A percentile compares a stretch with the other conserved stretches of the same genome.
These are phyloP conservation scores for Epinephelus fuscoguttatus DNA, from an alignment of 2,113 vertebrate genomes.

Conservation along the genomic window DNA sequence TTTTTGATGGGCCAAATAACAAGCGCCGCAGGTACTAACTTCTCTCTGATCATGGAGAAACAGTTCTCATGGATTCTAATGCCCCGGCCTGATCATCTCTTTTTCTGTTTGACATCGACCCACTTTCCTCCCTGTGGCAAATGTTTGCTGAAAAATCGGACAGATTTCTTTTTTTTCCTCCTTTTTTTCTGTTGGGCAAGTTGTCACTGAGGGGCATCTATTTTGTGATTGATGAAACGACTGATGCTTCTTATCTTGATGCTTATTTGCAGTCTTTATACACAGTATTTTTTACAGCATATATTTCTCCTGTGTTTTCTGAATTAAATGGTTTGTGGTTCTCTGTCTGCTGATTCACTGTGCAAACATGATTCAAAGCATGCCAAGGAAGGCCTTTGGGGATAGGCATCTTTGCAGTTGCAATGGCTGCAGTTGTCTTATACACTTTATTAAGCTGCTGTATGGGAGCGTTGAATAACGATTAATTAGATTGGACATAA, in stretches of 20 bases:
- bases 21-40: slow-evolving; percentile 95
- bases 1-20: slow-evolving; percentile 96
- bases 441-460: not conserved
- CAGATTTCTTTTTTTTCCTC: not conserved
- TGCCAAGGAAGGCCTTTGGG: not conserved
- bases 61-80: not conserved
- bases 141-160: not conserved
- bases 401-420: not conserved
- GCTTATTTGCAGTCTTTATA: not conserved
- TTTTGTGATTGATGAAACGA: slow-evolving; percentile 12
- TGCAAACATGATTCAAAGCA: not conserved
- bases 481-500: not conserved
- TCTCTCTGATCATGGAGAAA: not conserved
- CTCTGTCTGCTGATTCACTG: not conserved
- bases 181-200: not conserved
- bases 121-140: not conserved
- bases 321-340: not conserved
- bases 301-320: not conserved
- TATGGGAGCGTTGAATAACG: not conserved
- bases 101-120: not conserved
- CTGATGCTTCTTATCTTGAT: not conserved
- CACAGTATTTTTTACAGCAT: not conserved
- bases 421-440: not conserved
- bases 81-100: not conserved
- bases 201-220: not conserved